phyloP scores from a whole-genome alignment of 1,140 invertebrate species.

The Pachypsylla venusta region DNA sequence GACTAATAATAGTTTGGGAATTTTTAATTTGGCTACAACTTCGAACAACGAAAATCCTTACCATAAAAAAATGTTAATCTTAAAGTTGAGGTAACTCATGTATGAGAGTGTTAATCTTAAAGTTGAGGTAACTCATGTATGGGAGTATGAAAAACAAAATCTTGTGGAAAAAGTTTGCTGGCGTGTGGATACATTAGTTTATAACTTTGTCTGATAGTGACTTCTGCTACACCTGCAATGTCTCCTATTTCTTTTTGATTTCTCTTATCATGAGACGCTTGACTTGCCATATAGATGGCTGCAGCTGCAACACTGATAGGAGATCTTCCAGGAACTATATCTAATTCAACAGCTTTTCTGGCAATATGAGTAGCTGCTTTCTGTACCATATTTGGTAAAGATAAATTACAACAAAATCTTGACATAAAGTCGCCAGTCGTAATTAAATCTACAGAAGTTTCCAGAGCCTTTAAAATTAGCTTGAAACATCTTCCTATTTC shows the following conservation, averaged over 20 bases:
- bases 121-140: conserved; percentile 86
- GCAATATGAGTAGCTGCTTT: conserved; percentile 93
- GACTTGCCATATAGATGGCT: conserved; percentile 98
- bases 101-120: too few species aligned
- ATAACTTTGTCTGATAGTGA: conserved; percentile 95
- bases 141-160: conserved; percentile 90
- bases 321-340: conserved; percentile 95
- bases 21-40: too few species aligned
- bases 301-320: conserved; percentile 98
- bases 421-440: conserved; percentile 99
- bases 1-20: too few species aligned
- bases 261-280: conserved; percentile 87
- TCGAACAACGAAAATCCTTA: too few species aligned
- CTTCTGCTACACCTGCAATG: conserved; percentile 96
- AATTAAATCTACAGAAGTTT: conserved; percentile 93
- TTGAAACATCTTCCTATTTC: conserved; percentile 98
- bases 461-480: conserved; percentile 76
- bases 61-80: too few species aligned
- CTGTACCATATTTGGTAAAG: conserved; percentile 81
- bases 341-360: conserved; percentile 86
- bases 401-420: conserved; percentile 70
- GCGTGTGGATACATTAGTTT: conserved; percentile 95
- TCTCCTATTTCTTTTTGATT: conserved; percentile 98
- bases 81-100: conserved; percentile 83
- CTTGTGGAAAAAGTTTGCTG: conserved; percentile 79